phyloP scores from a whole-genome alignment of 2,113 vertebrate species.

The Serilophus lunatus region DNA sequence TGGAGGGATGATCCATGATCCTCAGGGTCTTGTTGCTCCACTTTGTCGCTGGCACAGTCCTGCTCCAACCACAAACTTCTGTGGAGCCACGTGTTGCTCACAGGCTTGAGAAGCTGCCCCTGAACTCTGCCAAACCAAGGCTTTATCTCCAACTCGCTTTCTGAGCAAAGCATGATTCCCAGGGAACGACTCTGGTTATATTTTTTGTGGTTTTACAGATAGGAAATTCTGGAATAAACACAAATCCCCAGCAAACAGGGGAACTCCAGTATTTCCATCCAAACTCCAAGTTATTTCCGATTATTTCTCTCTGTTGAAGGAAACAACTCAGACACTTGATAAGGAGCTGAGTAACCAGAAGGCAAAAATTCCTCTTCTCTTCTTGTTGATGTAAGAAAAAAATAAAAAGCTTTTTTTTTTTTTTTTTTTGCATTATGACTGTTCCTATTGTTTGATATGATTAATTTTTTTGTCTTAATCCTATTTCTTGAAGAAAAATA shows the following conservation, averaged over 20 bases:
- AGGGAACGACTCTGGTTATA: not conserved
- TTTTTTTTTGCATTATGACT: not conserved
- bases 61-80: not conserved
- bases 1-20: not conserved
- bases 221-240: not conserved
- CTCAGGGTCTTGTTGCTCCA: not conserved
- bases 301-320: not conserved
- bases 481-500: not conserved
- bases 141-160: not conserved
- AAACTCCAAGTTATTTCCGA: not conserved
- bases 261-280: not conserved
- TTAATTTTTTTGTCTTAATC: conserved; percentile 5
- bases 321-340: not conserved
- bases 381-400: not conserved
- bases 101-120: not conserved
- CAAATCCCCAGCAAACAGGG: not conserved
- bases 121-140: not conserved
- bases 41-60: not conserved
- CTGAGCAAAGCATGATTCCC: fast-evolving
- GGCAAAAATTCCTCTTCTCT: not conserved
- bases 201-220: not conserved
- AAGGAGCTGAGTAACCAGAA: conserved; percentile 10
- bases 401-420: not conserved
- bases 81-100: not conserved
- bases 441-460: not conserved